Conservation (phyloP, 2,888 invertebrate species). For the Pachydiplax longipennis region DNA sequence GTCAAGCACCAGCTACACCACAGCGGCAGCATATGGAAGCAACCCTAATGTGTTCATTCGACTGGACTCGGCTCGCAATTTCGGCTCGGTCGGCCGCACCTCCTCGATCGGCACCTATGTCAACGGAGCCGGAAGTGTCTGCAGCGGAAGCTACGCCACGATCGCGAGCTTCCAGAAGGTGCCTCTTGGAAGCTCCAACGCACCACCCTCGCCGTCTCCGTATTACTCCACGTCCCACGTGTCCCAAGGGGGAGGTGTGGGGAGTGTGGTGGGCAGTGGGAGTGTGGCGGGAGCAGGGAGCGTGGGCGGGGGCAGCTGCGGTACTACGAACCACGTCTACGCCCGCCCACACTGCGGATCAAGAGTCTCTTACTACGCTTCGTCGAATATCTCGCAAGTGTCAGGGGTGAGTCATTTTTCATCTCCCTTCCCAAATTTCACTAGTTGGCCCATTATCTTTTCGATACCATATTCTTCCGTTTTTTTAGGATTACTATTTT, state of each 20-base stretch:
- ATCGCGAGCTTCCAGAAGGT: constrained; percentile 83
- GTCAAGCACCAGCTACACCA: constrained; percentile 77
- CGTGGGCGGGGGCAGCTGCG: neutral
- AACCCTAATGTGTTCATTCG: constrained; percentile 80
- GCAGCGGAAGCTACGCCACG: constrained; percentile 83
- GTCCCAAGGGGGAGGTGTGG: constrained; percentile 47
- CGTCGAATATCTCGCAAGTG: constrained; percentile 78
- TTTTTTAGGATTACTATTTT: no score
- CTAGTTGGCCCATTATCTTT: no score
- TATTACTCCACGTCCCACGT: constrained; percentile 68
- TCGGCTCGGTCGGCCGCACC: constrained; percentile 28
- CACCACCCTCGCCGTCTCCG: constrained; percentile 71
- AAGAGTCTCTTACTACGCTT: constrained; percentile 78
- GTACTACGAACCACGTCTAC: constrained; percentile 59
- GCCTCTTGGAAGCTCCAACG: constrained; percentile 63
- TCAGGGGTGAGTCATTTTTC: constrained; percentile 66
- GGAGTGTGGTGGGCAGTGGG: neutral
- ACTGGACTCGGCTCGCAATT: constrained; percentile 67
- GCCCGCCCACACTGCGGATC: constrained; percentile 60
- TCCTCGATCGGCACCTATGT: constrained; percentile 34
- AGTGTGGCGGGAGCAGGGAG: neutral
- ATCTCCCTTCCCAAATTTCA: neutral
- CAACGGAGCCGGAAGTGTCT: constrained; percentile 65
- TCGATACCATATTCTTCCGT: no score
- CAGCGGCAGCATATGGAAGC: constrained; percentile 76